These are phyloP conservation scores for Tupaia chinensis DNA, from an alignment of 2,113 vertebrate genomes.

Conservation along the genomic window DNA sequence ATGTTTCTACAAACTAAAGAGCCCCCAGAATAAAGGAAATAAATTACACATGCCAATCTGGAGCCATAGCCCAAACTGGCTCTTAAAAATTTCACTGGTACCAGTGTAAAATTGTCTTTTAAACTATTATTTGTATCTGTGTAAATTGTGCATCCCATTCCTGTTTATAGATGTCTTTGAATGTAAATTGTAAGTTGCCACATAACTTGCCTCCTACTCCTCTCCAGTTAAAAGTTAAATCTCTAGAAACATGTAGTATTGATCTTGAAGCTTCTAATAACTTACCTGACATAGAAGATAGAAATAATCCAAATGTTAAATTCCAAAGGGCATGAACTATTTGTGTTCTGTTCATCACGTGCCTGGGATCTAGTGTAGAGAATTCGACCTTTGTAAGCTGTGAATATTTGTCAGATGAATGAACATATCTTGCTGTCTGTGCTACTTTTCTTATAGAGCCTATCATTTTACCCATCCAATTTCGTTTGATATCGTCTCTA, in stretches of 20 bases:
- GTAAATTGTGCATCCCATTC: neutral
- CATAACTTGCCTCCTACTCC: neutral
- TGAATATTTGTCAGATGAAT: neutral
- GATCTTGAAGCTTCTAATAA: conserved; percentile 12
- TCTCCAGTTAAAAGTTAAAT: conserved; percentile 39
- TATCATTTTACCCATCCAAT: neutral
- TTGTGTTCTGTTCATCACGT: neutral
- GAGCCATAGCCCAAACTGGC: neutral
- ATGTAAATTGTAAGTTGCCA: neutral
- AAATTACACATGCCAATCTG: neutral
- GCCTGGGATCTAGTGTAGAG: neutral
- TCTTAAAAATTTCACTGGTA: neutral
- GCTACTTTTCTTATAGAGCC: neutral
- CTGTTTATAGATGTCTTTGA: neutral
- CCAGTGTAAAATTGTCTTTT: neutral
- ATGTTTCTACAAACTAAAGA: neutral
- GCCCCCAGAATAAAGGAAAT: neutral
- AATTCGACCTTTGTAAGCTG: neutral
- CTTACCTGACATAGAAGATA: neutral
- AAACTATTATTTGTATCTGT: neutral
- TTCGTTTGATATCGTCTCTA: neutral
- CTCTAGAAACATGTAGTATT: neutral
- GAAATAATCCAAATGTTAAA: neutral
- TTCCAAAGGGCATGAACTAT: neutral
- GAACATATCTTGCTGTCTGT: neutral